Evolutionary conservation across 1,140 invertebrate genomes (phyloP).

Genomic region (Lordiphosa mommai): DNA sequence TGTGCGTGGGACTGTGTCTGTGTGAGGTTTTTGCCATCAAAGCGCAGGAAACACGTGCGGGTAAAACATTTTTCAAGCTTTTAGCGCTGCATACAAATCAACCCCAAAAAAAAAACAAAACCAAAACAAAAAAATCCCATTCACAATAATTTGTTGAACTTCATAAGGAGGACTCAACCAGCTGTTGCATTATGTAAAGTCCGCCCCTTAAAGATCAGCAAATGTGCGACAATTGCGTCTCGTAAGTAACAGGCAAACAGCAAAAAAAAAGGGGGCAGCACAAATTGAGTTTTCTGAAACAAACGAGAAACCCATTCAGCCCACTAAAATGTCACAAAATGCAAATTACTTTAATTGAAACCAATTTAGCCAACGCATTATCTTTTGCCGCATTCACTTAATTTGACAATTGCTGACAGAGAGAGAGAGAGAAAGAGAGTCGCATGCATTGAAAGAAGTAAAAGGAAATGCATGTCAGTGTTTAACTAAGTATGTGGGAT

Average conservation of each 20-base stretch:
- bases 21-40: constrained; percentile 57
- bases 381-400: constrained; percentile 25
- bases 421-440: background rate
- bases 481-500: background rate
- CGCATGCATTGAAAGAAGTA: background rate
- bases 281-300: constrained; percentile 25
- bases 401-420: constrained; percentile 20
- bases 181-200: constrained; percentile 67
- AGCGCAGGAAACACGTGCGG: constrained; percentile 76
- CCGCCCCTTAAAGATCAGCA: constrained; percentile 19
- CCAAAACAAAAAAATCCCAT: constrained; percentile 41
- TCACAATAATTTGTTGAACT: constrained; percentile 77
- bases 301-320: constrained; percentile 1
- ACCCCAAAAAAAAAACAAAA: constrained; percentile 52
- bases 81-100: constrained; percentile 78
- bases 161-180: constrained; percentile 55
- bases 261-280: background rate
- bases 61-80: constrained; percentile 77
- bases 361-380: constrained; percentile 51
- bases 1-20: constrained; percentile 21
- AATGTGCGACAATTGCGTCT: constrained; percentile 33
- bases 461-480: background rate
- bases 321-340: constrained; percentile 40
- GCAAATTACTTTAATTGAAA: constrained; percentile 67
- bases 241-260: constrained; percentile 29